phyloP scores from a whole-genome alignment of 2,888 invertebrate species.

The Lingula anatina region DNA sequence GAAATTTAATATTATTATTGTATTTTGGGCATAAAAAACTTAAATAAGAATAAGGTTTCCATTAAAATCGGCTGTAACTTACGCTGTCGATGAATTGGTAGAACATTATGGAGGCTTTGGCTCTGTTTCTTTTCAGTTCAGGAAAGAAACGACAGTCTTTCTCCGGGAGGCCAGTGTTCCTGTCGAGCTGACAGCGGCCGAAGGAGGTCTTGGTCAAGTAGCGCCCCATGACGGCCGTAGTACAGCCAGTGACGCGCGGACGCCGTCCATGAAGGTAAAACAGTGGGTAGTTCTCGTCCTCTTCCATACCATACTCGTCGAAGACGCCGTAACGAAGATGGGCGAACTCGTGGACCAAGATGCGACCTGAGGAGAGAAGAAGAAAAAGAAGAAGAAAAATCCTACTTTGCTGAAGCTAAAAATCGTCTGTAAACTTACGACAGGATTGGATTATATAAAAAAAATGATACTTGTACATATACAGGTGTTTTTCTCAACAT shows the following conservation, averaged over 20 bases:
- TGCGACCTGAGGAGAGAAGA: conserved; percentile 1
- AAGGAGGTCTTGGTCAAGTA: not conserved
- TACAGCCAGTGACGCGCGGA: not conserved
- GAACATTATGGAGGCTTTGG: not conserved
- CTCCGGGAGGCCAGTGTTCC: not conserved
- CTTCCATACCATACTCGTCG: conserved; percentile 4
- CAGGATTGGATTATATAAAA: too few relatives aligned
- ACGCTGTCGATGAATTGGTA: not conserved
- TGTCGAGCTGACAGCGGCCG: not conserved
- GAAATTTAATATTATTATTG: too few relatives aligned
- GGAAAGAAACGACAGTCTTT: not conserved
- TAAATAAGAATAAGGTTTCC: too few relatives aligned
- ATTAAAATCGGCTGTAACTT: not conserved
- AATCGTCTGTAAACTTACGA: too few relatives aligned
- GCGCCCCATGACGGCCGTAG: not conserved
- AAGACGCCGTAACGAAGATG: conserved; percentile 6
- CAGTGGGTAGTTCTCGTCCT: not conserved
- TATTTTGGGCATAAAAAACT: too few relatives aligned
- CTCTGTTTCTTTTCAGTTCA: not conserved
- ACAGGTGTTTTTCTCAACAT: too few relatives aligned
- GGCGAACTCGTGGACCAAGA: conserved; percentile 6
- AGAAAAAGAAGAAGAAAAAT: too few relatives aligned
- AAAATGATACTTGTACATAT: too few relatives aligned
- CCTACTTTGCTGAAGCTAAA: too few relatives aligned
- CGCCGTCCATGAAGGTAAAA: not conserved